Evolutionary conservation across 2,888 invertebrate species (phyloP), one percentile per base, ranked within the genome.

Genomic region (Agonum fuliginosum): DNA sequence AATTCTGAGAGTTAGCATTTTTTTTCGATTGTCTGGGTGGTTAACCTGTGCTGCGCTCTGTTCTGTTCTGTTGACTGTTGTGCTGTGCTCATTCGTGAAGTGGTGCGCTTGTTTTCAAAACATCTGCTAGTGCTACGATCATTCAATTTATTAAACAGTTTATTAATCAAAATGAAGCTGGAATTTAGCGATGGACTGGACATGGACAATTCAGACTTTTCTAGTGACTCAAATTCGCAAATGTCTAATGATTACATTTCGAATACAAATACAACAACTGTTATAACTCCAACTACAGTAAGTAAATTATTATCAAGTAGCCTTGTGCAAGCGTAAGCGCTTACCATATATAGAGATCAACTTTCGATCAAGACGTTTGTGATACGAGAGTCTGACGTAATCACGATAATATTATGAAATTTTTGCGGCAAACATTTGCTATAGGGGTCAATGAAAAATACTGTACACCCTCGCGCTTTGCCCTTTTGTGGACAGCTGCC

Each of bases 121-220:
- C 70, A 46, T 46, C 46, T 70, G 46, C 17, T 19, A 54, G n/a
- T n/a, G n/a, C n/a, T n/a, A n/a, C n/a, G n/a, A 4, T 12, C 5
- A 46, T 46, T 46, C 10, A 10, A 14, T 6, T 10, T 12, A n/a
- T 6, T 6, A 12, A 6, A 17, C n/a, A 8, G 30, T 30, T 30
- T 30, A 2, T 30, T 27, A 30, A 37, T 70, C 78, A 83, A 83
- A 79, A 86, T 87, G 86, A 86, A 86, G 82, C 81, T 86, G 80
- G 87, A 87, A 76, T 81, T 86, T 73, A 85, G 85, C 81, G 86
- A 86, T 81, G 86, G 85, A 34, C 82, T 85, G 81, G 86, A n/a
- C n/a, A n/a, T 86, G 30, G 86, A 86, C 79, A 84, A 86, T 82
- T 87, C 86, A 76, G 87, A 87, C 82, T 86, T 86, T 83, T 86